Conservation (phyloP, 2,797 vertebrate species). For the Perodicticus potto region DNA sequence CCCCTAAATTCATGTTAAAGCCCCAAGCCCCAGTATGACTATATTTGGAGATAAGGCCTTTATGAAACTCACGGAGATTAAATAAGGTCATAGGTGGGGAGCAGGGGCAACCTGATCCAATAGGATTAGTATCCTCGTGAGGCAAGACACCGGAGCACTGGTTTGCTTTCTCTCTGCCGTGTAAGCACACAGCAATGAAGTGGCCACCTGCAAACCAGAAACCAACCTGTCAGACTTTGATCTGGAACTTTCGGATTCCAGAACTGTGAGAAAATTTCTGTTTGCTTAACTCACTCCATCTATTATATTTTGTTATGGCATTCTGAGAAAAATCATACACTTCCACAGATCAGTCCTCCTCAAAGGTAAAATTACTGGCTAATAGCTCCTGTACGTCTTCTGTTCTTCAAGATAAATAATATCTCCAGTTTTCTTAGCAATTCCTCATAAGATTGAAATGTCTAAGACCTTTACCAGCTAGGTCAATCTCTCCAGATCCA, state of each 20-base stretch:
- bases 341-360: background rate
- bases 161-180: background rate
- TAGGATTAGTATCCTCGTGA: background rate
- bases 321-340: background rate
- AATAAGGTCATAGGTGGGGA: background rate
- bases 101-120: background rate
- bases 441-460: background rate
- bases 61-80: background rate
- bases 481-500: background rate
- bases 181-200: background rate
- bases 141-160: background rate
- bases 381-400: background rate
- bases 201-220: background rate
- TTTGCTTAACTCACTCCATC: background rate
- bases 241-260: background rate
- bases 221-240: background rate
- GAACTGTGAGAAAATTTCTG: background rate
- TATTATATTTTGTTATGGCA: background rate
- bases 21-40: background rate
- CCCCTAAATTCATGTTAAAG: background rate
- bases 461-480: background rate
- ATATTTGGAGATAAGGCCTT: background rate
- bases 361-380: background rate
- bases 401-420: conserved; percentile 1
- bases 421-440: background rate